phyloP scores from a whole-genome alignment of 2,113 vertebrate genomes.

The Zosterops hypoxanthus region DNA sequence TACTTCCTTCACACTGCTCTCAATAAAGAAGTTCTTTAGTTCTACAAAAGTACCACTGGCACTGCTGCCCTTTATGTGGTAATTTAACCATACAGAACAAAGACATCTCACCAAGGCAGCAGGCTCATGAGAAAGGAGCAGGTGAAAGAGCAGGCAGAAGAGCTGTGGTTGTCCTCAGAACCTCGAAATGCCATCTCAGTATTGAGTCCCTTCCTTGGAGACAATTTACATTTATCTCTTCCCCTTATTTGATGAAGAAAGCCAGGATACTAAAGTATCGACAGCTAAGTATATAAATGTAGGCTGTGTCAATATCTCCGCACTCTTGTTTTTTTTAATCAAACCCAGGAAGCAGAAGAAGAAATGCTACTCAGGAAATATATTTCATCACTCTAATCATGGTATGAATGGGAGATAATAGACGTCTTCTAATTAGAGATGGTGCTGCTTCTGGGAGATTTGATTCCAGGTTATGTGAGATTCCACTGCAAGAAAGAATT shows the following conservation, averaged over 20 bases:
- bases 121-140: fast-evolving
- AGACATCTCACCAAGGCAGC: background rate
- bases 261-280: background rate
- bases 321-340: background rate
- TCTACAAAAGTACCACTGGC: background rate
- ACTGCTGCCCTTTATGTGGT: background rate
- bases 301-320: background rate
- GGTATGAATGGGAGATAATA: background rate
- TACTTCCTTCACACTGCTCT: background rate
- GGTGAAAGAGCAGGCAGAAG: background rate
- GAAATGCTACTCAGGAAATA: background rate
- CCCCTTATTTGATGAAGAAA: background rate
- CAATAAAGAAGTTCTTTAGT: background rate
- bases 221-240: background rate
- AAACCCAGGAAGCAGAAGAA: background rate
- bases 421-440: background rate
- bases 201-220: background rate
- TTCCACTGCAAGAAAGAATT: background rate
- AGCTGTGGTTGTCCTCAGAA: background rate
- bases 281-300: background rate
- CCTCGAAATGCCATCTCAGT: background rate
- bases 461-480: background rate
- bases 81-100: background rate
- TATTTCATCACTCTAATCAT: background rate
- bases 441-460: background rate